phyloP scores from a whole-genome alignment of 2,113 vertebrate species.

The Poeciliopsis retropinna region DNA sequence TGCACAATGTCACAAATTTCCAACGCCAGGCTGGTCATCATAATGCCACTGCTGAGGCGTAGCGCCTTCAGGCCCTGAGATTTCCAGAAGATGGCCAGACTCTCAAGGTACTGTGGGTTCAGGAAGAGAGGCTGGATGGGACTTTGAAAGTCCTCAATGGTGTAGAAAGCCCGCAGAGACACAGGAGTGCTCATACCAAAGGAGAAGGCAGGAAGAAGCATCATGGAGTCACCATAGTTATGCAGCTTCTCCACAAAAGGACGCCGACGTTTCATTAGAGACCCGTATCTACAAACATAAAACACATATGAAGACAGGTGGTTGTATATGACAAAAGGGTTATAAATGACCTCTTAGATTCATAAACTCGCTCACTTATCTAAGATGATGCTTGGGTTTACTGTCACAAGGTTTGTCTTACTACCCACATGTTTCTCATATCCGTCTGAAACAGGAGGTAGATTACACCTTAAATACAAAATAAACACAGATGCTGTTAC shows the following conservation, averaged over 20 bases:
- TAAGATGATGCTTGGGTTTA: conserved; percentile 91
- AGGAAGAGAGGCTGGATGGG: conserved; percentile 85
- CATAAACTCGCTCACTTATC: conserved; percentile 84
- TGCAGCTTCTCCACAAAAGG: conserved; percentile 84
- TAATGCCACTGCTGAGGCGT: conserved; percentile 89
- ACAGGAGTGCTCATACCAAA: conserved; percentile 84
- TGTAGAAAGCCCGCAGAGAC: conserved; percentile 86
- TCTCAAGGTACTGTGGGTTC: conserved; percentile 87
- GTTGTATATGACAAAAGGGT: conserved; percentile 75
- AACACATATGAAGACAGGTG: neutral
- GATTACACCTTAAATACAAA: conserved; percentile 86
- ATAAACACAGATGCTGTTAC: neutral
- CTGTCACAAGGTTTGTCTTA: conserved; percentile 93
- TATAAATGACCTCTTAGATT: conserved; percentile 80
- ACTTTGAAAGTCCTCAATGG: conserved; percentile 83
- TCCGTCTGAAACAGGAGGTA: conserved; percentile 85
- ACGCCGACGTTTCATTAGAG: conserved; percentile 82
- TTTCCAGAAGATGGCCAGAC: conserved; percentile 87
- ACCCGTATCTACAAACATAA: conserved; percentile 80
- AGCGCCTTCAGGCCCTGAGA: conserved; percentile 82
- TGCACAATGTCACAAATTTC: conserved; percentile 89
- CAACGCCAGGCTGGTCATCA: conserved; percentile 88
- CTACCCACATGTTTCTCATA: conserved; percentile 86
- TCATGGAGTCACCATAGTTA: conserved; percentile 82
- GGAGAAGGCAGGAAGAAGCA: conserved; percentile 92